Evolutionary conservation across 1,140 invertebrate species (phyloP).

Genomic region (Pogonomyrmex barbatus): DNA sequence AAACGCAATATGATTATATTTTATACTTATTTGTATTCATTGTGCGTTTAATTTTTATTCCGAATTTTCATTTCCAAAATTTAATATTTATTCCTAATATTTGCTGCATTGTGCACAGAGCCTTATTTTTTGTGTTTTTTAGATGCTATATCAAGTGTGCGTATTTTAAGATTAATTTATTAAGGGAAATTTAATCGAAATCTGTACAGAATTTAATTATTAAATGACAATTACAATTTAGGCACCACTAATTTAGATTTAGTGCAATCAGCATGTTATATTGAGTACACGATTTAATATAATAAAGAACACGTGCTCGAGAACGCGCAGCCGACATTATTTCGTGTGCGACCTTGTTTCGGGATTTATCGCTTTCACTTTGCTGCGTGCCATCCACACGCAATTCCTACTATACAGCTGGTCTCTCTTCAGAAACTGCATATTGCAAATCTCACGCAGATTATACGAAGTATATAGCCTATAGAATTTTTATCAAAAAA

Average conservation of each 20-base stretch:
- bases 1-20: too few species aligned
- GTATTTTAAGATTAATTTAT: too few species aligned
- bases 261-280: neutral
- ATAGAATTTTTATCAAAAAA: neutral
- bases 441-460: conserved; percentile 3
- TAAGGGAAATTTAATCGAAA: neutral
- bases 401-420: conserved; percentile 4
- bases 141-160: too few species aligned
- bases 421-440: neutral
- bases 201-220: neutral
- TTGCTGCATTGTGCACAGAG: too few species aligned
- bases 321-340: neutral
- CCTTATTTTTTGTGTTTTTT: too few species aligned
- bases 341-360: neutral
- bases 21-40: too few species aligned
- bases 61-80: too few species aligned
- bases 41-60: too few species aligned
- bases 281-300: conserved; percentile 12
- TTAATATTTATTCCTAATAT: too few species aligned
- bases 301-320: neutral
- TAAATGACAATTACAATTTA: neutral
- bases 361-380: conserved; percentile 45
- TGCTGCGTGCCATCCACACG: neutral
- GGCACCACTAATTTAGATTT: neutral
- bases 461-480: neutral